These are phyloP conservation scores for Ptyas mucosa DNA, from an alignment of 2,113 vertebrate genomes.

Conservation along the genomic window DNA sequence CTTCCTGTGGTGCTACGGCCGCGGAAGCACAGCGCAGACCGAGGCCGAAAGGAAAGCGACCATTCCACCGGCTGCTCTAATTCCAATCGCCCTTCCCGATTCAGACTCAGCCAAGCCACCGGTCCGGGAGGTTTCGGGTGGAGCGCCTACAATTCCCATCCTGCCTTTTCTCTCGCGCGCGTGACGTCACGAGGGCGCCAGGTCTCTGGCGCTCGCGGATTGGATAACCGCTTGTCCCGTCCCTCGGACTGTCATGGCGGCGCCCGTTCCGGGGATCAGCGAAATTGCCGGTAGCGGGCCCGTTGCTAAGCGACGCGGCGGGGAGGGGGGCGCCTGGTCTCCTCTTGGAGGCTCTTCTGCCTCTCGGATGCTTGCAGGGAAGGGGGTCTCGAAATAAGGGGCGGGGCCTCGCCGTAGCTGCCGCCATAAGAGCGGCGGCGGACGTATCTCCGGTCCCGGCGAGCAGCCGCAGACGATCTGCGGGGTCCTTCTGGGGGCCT, in stretches of 20 bases:
- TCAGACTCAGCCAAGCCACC: background rate
- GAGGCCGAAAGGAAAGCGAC: background rate
- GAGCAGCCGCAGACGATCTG: background rate
- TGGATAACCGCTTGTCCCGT: too few relatives aligned
- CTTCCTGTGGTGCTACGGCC: background rate
- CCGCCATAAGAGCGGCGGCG: background rate
- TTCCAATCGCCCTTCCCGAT: background rate
- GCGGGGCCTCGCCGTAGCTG: background rate
- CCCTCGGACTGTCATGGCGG: background rate
- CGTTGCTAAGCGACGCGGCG: background rate
- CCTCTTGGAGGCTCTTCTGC: background rate
- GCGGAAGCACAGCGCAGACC: background rate
- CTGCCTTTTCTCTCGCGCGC: background rate
- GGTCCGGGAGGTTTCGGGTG: background rate
- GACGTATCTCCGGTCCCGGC: background rate
- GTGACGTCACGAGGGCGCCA: background rate
- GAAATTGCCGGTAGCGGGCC: background rate
- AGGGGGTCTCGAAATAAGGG: background rate
- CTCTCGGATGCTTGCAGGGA: background rate
- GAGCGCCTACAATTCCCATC: background rate
- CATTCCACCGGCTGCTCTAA: background rate
- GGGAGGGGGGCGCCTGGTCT: rapidly evolving
- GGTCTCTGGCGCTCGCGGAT: background rate
- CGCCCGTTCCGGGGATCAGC: background rate
- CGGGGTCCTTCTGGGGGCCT: background rate